Conservation (phyloP, 2,888 invertebrate genomes). For the Imbricaverruca yamaguchii region DNA sequence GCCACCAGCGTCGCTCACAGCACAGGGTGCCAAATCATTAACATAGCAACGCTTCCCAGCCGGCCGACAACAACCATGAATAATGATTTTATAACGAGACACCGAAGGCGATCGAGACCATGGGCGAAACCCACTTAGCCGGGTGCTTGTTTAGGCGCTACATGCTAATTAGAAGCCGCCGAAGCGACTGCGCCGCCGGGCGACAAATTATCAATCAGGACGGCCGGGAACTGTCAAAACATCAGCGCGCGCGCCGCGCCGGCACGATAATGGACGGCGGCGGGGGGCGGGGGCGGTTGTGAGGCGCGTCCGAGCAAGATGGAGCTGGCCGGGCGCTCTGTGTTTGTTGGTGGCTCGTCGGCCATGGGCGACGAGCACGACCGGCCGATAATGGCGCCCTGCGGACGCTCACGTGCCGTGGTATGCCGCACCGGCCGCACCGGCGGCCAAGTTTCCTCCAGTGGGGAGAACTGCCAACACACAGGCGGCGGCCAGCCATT, state of each 20-base stretch:
- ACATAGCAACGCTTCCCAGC: background rate
- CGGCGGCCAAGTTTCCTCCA: too few relatives aligned
- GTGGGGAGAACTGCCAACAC: too few relatives aligned
- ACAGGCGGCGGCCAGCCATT: too few relatives aligned
- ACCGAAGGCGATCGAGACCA: background rate
- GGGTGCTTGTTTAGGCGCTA: constrained; percentile 12
- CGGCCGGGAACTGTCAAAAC: constrained; percentile 6
- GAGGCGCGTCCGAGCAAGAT: background rate
- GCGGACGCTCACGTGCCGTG: too few relatives aligned
- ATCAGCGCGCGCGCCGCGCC: background rate
- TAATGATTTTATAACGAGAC: constrained; percentile 18
- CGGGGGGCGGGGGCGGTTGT: background rate
- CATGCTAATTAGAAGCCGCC: constrained; percentile 16
- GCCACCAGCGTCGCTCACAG: background rate
- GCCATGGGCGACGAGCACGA: too few relatives aligned
- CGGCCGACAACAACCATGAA: background rate
- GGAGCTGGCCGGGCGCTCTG: background rate
- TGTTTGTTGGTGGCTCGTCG: too few relatives aligned
- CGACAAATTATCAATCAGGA: background rate
- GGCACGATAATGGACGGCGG: background rate
- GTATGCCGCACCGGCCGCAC: too few relatives aligned
- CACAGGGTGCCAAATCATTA: constrained; percentile 3
- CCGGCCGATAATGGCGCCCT: too few relatives aligned
- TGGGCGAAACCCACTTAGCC: background rate
- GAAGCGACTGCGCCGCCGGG: background rate